Percentiles rank a stretch among this genome's conserved stretches.
These are phyloP conservation scores for Caenorhabditis elegans DNA, from an alignment of 1,140 invertebrate genomes.

Conservation along the genomic window WBcel235 BX284605.5:7967501-7968000, in stretches of 20 bases:
- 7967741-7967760: no score
- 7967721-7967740: no score
- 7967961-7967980: no score
- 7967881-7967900: not conserved
- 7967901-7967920: not conserved
- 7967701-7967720: no score
- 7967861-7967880: not conserved
- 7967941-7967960: not conserved
- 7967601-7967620: not conserved
- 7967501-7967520: not conserved
- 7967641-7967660: no score
- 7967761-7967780: not conserved
- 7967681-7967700: no score
- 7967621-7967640: not conserved
- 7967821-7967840: not conserved
- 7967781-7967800: not conserved
- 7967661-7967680: no score
- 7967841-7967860: no score
- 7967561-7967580: not conserved
- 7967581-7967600: not conserved
- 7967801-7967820: not conserved
- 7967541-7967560: not conserved
- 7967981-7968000: no score
- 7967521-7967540: constrained; percentile 21
- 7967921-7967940: not conserved